phyloP scores from a whole-genome alignment of 2,888 invertebrate genomes.

The Xylophagus ater region DNA sequence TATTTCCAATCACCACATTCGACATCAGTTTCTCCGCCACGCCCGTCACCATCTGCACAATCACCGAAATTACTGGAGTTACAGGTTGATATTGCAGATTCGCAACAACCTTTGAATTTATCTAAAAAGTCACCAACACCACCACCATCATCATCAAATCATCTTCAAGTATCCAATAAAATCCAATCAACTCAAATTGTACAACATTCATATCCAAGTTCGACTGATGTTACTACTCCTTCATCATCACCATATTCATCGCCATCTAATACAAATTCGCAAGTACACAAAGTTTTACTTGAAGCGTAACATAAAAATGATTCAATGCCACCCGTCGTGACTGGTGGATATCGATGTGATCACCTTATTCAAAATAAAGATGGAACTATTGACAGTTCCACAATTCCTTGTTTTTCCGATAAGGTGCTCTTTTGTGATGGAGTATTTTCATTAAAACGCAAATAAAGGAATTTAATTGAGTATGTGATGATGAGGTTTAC shows the following conservation, averaged over 20 bases:
- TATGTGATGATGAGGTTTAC: not conserved
- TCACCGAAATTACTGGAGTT: conserved; percentile 53
- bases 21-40: conserved; percentile 36
- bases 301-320: conserved; percentile 45
- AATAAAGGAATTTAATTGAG: not conserved
- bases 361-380: conserved; percentile 2
- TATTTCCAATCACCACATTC: conserved; percentile 41
- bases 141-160: conserved; percentile 51
- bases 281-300: conserved; percentile 49
- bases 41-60: conserved; percentile 37
- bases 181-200: conserved; percentile 1
- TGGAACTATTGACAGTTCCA: not conserved
- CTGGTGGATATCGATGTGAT: not conserved
- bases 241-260: conserved; percentile 11
- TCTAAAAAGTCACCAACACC: conserved; percentile 75
- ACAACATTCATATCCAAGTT: conserved; percentile 12
- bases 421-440: not conserved
- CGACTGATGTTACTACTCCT: not conserved
- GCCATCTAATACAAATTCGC: conserved; percentile 8
- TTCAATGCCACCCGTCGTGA: not conserved
- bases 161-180: not conserved
- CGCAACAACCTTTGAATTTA: conserved; percentile 75
- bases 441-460: not conserved
- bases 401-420: not conserved
- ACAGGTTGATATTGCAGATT: conserved; percentile 72